These are phyloP conservation scores for Rallus limicola DNA, from an alignment of 2,113 vertebrate genomes.

Conservation along the genomic window DNA sequence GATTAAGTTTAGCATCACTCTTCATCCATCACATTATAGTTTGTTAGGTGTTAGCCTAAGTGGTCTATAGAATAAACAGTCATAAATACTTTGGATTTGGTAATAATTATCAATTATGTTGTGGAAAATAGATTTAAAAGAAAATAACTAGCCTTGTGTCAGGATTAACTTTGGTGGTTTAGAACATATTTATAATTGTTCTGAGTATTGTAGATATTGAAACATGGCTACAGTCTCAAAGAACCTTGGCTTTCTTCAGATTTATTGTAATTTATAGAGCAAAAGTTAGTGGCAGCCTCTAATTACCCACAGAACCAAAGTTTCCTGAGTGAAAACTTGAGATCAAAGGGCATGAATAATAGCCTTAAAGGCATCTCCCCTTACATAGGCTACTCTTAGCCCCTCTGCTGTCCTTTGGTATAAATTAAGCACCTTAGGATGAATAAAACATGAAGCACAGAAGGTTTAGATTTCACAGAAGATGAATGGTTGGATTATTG, in stretches of 20 bases:
- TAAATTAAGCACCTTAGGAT: slow-evolving; percentile 71
- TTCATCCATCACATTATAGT: slow-evolving; percentile 59
- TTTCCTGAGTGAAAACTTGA: slow-evolving; percentile 53
- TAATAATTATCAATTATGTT: slow-evolving; percentile 26
- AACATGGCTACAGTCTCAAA: background rate
- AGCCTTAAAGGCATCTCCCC: slow-evolving; percentile 53
- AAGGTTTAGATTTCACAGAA: slow-evolving; percentile 68
- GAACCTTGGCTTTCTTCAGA: slow-evolving; percentile 24
- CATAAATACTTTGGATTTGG: slow-evolving; percentile 13
- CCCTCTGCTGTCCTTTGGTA: slow-evolving; percentile 52
- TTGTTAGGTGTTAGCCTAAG: slow-evolving; percentile 60
- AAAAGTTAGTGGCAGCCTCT: slow-evolving; percentile 41
- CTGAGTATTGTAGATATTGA: background rate
- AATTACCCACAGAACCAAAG: slow-evolving; percentile 48
- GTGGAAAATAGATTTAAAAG: background rate
- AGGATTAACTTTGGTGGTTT: background rate
- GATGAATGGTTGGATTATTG: slow-evolving; percentile 58
- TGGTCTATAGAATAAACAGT: slow-evolving; percentile 43
- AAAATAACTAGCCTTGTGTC: background rate
- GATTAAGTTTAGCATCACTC: slow-evolving; percentile 62
- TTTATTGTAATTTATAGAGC: slow-evolving; percentile 56
- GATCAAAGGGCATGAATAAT: slow-evolving; percentile 62
- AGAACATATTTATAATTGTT: slow-evolving; percentile 22
- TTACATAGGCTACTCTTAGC: slow-evolving; percentile 55
- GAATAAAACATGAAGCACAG: slow-evolving; percentile 65